Evolutionary conservation across 2,797 vertebrate species (phyloP), one percentile per base, ranked within the genome.

Genomic region (Premnoplex brunnescens): DNA sequence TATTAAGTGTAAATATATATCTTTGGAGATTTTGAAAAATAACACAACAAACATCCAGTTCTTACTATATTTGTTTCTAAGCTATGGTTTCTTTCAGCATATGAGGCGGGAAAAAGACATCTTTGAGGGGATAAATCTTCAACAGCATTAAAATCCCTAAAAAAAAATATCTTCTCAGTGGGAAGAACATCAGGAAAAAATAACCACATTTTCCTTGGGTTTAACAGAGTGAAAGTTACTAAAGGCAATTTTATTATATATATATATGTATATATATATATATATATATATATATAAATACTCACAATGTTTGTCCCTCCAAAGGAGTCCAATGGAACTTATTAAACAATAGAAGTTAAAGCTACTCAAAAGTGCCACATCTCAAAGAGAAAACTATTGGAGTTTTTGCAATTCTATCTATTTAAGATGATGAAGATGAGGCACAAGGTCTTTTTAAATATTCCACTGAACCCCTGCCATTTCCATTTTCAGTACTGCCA

Each of bases 1-100:
- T 91, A 77, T 32, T 46, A 89, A 95, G 52, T 72, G 28, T 80
- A 96, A 96, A 92, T 28, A 93, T 87, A 86, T 64, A 91, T 54
- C 23, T 71, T 69, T 58, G 26, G 10, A 84, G 24, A 27, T 91
- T 95, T 93, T 91, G 11, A 72, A 94, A 97, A 95, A 67, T 24
- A 88, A 12, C 20, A 79, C 10, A 81, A 85, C 41, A 90, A 94
- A 92, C 41, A 77, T 6, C 12, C 13, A 84, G 28, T 77, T 54
- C 37, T 95, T 51, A 74, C 6, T 67, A 59, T 85, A 56, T 63
- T 39, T 95, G 32, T 12, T 93, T 93, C 81, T 80, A 77, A 96
- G 54, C 55, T 12, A 56, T 34, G 13, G n/a, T 81, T 69, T 90
- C 48, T 71, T 77, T 93, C 68, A 80, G 73, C 27, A 74, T 48